Conservation (phyloP, 2,113 vertebrate species). For the Limanda limanda region DNA sequence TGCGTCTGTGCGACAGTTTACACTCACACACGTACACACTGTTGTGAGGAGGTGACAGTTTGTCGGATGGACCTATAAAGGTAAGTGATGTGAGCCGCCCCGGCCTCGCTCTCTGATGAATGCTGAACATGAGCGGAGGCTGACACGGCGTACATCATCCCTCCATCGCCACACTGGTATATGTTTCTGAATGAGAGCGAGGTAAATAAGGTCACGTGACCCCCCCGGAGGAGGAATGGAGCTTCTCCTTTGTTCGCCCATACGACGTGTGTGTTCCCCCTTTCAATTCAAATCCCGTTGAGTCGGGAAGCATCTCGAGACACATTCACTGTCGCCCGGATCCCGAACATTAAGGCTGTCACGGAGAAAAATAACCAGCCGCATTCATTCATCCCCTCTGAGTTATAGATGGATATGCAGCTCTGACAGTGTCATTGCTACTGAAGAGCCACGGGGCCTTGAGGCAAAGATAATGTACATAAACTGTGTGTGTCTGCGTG, state of each 20-base stretch:
- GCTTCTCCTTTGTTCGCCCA: constrained; percentile 24
- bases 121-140: constrained; percentile 57
- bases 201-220: constrained; percentile 52
- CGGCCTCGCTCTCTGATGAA: constrained; percentile 71
- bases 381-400: constrained; percentile 47
- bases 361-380: constrained; percentile 31
- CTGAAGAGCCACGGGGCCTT: constrained; percentile 60
- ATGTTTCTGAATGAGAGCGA: constrained; percentile 54
- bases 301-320: constrained; percentile 15
- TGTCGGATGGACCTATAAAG: constrained; percentile 75
- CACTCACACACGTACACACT: constrained; percentile 19
- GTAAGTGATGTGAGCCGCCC: constrained; percentile 72
- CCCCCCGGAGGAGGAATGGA: constrained; percentile 4
- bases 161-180: constrained; percentile 33
- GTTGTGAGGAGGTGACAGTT: constrained; percentile 39
- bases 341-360: constrained; percentile 1
- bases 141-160: constrained; percentile 68
- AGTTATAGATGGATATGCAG: constrained; percentile 56
- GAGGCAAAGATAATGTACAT: constrained; percentile 64
- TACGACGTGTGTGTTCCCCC: not conserved
- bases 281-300: constrained; percentile 20
- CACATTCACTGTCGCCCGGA: constrained; percentile 9
- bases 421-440: constrained; percentile 50
- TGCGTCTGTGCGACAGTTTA: constrained; percentile 36
- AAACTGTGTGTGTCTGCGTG: constrained; percentile 30